A percentile compares a stretch with the other conserved stretches of the same genome.
These are phyloP conservation scores for Pocillopora verrucosa DNA, from an alignment of 64 coral and sea anemone genomes.

Conservation along the genomic window DNA sequence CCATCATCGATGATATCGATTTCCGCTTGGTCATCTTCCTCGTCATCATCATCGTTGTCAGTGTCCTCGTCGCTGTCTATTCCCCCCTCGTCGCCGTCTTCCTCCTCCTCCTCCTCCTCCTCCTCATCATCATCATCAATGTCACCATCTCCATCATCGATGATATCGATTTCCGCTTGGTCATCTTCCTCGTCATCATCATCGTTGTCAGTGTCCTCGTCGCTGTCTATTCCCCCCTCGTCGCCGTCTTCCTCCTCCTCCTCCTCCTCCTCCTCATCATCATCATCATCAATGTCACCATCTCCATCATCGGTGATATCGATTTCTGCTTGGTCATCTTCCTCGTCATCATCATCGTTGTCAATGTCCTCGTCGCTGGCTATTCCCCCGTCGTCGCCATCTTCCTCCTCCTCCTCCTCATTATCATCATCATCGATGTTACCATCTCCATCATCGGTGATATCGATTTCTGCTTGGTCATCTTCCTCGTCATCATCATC, in stretches of 20 bases:
- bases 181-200: no score
- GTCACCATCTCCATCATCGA: background rate
- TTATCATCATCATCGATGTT: background rate
- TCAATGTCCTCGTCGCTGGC: background rate
- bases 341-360: background rate
- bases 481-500: background rate
- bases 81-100: no score
- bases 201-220: no score
- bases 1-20: background rate
- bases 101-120: no score
- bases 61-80: no score
- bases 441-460: background rate
- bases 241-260: no score
- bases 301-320: background rate
- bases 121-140: background rate
- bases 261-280: background rate
- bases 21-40: background rate
- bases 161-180: no score
- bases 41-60: no score
- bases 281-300: background rate
- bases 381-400: background rate
- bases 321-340: no score
- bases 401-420: background rate
- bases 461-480: no score
- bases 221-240: no score